These are phyloP conservation scores for Laodelphax striatellus DNA, from an alignment of 1,140 invertebrate species.

Conservation along the genomic window DNA sequence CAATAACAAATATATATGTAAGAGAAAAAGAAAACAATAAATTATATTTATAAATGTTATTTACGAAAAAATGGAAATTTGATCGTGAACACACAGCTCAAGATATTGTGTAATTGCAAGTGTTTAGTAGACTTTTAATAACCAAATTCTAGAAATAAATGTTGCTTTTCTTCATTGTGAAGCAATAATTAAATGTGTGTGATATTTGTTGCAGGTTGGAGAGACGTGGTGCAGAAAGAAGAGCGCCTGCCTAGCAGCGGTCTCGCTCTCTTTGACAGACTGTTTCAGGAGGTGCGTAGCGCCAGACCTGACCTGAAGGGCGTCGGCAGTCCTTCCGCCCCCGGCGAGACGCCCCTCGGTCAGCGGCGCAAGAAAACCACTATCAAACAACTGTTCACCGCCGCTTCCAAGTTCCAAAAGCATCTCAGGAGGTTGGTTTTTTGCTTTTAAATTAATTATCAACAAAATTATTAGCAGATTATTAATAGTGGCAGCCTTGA, in stretches of 20 bases:
- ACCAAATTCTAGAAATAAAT: too few relatives aligned
- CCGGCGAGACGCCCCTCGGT: slow-evolving; percentile 41
- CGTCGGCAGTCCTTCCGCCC: slow-evolving; percentile 20
- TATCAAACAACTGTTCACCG: slow-evolving; percentile 87
- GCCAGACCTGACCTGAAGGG: slow-evolving; percentile 42
- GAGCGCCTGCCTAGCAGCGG: slow-evolving; percentile 54
- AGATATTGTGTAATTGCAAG: too few relatives aligned
- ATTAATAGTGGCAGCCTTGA: too few relatives aligned
- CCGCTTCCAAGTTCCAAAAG: slow-evolving; percentile 91
- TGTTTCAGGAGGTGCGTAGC: slow-evolving; percentile 57
- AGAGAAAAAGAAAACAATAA: too few relatives aligned
- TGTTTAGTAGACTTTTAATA: too few relatives aligned
- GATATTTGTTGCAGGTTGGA: slow-evolving; percentile 47
- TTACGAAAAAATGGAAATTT: too few relatives aligned
- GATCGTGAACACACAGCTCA: too few relatives aligned
- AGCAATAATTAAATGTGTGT: not conserved
- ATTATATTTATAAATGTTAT: too few relatives aligned
- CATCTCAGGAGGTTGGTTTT: slow-evolving; percentile 62
- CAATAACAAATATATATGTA: too few relatives aligned
- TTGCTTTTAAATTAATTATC: too few relatives aligned
- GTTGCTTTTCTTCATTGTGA: too few relatives aligned
- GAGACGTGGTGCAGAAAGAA: slow-evolving; percentile 55
- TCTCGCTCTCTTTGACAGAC: slow-evolving; percentile 55
- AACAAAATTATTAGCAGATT: too few relatives aligned
- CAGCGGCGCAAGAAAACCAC: slow-evolving; percentile 74